Base-by-base conservation (phyloP, 1,140 invertebrate species). In the Colletes latitarsis region DNA sequence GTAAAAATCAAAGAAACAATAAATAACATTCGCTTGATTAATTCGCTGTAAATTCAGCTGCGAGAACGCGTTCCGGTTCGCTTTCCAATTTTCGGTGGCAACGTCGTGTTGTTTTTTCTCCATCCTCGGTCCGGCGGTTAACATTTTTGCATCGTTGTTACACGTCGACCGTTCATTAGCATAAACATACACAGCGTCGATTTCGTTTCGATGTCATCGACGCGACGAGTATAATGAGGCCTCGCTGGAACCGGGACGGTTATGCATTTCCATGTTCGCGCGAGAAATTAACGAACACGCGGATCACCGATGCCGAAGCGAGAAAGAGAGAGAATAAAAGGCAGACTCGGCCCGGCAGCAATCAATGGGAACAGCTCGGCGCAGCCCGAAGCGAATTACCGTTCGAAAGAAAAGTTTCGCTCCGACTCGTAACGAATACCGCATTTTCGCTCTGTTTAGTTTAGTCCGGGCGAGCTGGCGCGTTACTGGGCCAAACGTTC, bases 361-460 rank as follows among this genome's bases (percentile, higher is more conserved):
- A 77, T 77, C 76, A 71, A 71, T 77, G 76, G 66, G 46, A 77
- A 63, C 67, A 9, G 67, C 43, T 75, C 60, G 10, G 66, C 64
- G 43, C 62, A 60, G 53, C 55, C 72, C 49, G 64, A 21, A 77
- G 64, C 83, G 21, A 81, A 80, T 81, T 83, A 80, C 66, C 53
- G 53, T 43, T 43, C 67, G 77, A 83, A 84, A 84, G 69, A 41
- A 85, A 84, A 84, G 58, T 80, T 84, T 79, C n/a, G 21, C 53
- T 64, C 74, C 58, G 62, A 58, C 46, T 49, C 64, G 77, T 81
- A 85, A 83, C 82, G 83, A 85, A 84, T 77, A 77, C 57, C 69
- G 55, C 70, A 39, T 81, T 83, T 84, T 84, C 73, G 76, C 69
- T 79, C 82, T 62, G 81, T 83, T 84, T 83, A 80, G 82, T 71